Evolutionary conservation across 1,140 invertebrate genomes (phyloP).

Genomic region (Probaryconus sp.): DNA sequence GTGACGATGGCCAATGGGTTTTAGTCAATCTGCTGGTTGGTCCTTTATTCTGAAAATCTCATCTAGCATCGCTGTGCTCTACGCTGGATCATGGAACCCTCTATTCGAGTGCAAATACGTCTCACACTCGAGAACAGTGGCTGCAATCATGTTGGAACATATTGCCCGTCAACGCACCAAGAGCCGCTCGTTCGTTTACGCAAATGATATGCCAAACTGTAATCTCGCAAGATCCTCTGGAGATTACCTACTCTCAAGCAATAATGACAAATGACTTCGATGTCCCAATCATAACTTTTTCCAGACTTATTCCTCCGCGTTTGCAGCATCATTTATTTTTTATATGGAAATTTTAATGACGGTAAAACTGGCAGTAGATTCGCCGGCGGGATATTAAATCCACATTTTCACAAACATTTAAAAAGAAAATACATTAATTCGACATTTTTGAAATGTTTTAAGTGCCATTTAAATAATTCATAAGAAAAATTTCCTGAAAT

Average conservation of each 20-base stretch:
- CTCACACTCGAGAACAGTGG: constrained; percentile 67
- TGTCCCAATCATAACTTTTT: constrained; percentile 33
- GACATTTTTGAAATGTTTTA: too few species aligned
- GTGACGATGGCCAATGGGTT: constrained; percentile 48
- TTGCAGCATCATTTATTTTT: constrained; percentile 28
- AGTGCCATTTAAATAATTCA: too few species aligned
- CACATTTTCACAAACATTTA: too few species aligned
- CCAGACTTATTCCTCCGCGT: constrained; percentile 7
- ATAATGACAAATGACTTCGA: constrained; percentile 69
- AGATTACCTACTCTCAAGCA: constrained; percentile 70
- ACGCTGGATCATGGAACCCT: constrained; percentile 51
- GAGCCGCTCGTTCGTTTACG: constrained; percentile 75
- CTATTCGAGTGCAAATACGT: constrained; percentile 65
- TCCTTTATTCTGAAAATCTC: constrained; percentile 49
- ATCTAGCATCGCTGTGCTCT: constrained; percentile 18
- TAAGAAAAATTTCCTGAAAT: too few species aligned
- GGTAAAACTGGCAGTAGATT: too few species aligned
- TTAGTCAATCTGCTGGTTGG: constrained; percentile 69
- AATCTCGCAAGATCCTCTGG: constrained; percentile 74
- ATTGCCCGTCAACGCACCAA: constrained; percentile 75
- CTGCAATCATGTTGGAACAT: constrained; percentile 76
- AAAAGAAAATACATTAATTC: too few species aligned
- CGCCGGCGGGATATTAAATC: too few species aligned
- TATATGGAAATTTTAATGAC: constrained; percentile 7
- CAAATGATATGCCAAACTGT: constrained; percentile 77